Conservation (phyloP, 2,888 invertebrate genomes). For the Drosophila austrosaltans region DNA sequence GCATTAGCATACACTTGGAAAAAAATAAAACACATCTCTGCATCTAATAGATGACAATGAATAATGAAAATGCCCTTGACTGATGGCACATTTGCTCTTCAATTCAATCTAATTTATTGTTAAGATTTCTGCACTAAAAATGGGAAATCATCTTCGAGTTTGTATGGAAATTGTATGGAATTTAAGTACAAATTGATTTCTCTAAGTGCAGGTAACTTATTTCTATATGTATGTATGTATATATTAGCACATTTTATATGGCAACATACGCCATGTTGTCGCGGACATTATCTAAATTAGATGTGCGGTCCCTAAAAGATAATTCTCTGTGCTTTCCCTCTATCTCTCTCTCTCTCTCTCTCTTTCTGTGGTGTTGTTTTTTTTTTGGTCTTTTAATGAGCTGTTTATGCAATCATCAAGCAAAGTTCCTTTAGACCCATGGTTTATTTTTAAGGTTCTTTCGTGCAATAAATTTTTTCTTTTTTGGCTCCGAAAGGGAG, state of each 20-base stretch:
- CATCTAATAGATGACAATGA: background rate
- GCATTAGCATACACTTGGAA: conserved; percentile 42
- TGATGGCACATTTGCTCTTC: background rate
- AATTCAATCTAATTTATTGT: background rate
- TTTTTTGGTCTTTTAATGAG: conserved; percentile 63
- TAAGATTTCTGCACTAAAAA: background rate
- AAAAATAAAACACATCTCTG: conserved; percentile 13
- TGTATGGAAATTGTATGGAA: too few species aligned
- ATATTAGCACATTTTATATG: conserved; percentile 22
- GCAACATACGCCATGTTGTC: conserved; percentile 45
- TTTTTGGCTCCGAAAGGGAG: conserved; percentile 1
- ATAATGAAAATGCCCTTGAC: background rate
- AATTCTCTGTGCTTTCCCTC: background rate
- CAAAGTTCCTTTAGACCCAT: conserved; percentile 55
- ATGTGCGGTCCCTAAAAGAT: conserved; percentile 43
- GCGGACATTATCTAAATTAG: conserved; percentile 50
- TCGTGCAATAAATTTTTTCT: conserved; percentile 5
- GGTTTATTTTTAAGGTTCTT: conserved; percentile 43
- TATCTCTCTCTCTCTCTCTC: background rate
- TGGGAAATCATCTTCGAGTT: too few species aligned
- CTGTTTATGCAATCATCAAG: conserved; percentile 68
- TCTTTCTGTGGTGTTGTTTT: background rate
- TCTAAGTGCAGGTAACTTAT: background rate
- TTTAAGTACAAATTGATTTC: background rate
- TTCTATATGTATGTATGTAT: background rate